phyloP scores from a whole-genome alignment of 53 echinoderm and acorn worm genomes.

The Echinarachnius parma region DNA sequence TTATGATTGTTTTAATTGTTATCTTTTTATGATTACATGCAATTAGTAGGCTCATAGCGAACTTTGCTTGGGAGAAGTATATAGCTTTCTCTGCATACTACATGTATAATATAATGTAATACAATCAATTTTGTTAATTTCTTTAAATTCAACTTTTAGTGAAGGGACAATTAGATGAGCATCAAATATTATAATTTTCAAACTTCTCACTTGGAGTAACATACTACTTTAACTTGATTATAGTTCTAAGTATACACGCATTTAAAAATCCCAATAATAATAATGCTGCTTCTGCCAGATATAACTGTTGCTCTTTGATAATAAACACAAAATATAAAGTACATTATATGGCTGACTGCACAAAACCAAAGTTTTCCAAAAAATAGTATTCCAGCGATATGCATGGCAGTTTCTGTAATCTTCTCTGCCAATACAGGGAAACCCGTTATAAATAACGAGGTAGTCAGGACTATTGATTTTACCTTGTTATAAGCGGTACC shows the following conservation, averaged over 20 bases:
- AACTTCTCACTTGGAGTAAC: constrained; percentile 6
- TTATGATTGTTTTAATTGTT: constrained; percentile 19
- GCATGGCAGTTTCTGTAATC: too few relatives aligned
- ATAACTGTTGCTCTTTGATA: constrained; percentile 9
- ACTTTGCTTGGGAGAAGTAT: constrained; percentile 5
- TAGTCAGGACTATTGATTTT: too few relatives aligned
- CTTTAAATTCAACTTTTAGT: constrained; percentile 9
- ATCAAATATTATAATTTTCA: constrained; percentile 10
- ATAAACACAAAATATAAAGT: too few relatives aligned
- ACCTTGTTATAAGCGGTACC: too few relatives aligned
- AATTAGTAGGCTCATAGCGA: constrained; percentile 17
- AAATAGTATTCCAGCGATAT: too few relatives aligned
- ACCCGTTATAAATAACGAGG: too few relatives aligned
- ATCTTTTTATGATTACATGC: constrained; percentile 15
- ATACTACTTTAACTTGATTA: constrained; percentile 14
- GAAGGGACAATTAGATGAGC: constrained; percentile 15
- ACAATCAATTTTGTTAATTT: constrained; percentile 18
- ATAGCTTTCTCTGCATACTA: constrained; percentile 7
- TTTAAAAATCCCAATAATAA: constrained; percentile 10
- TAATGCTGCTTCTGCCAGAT: constrained; percentile 10
- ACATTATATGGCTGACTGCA: too few relatives aligned
- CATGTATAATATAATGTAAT: constrained; percentile 11
- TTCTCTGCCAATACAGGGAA: too few relatives aligned
- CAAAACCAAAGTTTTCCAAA: too few relatives aligned
- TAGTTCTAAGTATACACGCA: constrained; percentile 7